Conservation (phyloP, 2,797 vertebrate genomes). For the Limnodromus scolopaceus region DNA sequence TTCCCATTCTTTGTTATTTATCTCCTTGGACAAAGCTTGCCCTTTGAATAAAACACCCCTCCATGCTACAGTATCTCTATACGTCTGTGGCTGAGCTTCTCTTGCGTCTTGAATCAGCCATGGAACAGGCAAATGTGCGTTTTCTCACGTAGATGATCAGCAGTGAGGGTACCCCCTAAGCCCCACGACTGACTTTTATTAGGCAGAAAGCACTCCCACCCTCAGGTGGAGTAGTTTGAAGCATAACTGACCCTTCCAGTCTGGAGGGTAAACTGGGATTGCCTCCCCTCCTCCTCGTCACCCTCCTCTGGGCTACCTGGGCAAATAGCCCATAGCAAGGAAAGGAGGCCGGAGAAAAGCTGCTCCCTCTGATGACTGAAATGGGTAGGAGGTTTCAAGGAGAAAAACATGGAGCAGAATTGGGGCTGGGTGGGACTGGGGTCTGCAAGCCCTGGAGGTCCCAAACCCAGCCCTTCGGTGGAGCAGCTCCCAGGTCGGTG, state of each 20-base stretch:
- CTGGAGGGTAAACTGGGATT: not conserved
- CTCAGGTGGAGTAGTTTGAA: not conserved
- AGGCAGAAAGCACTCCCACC: not conserved
- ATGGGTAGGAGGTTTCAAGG: not conserved
- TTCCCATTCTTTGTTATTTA: not conserved
- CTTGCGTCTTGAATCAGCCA: not conserved
- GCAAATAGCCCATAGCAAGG: rapidly evolving
- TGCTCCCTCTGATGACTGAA: not conserved
- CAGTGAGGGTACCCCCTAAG: not conserved
- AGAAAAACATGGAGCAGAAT: not conserved
- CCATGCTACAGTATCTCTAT: rapidly evolving
- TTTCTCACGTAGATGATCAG: not conserved
- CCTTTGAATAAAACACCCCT: not conserved
- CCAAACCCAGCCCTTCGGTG: not conserved
- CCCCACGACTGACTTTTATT: rapidly evolving
- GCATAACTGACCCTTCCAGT: not conserved
- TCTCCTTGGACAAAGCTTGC: not conserved
- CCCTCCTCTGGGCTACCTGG: not conserved
- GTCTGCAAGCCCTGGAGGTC: not conserved
- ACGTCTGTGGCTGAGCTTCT: not conserved
- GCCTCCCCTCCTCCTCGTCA: not conserved
- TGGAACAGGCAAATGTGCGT: not conserved
- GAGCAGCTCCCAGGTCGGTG: rapidly evolving
- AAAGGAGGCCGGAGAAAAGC: not conserved
- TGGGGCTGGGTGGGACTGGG: too few relatives aligned